Evolutionary conservation across 2,888 invertebrate species (phyloP), one percentile per base, ranked within the genome.

Genomic region (Hoplodrina blanda): DNA sequence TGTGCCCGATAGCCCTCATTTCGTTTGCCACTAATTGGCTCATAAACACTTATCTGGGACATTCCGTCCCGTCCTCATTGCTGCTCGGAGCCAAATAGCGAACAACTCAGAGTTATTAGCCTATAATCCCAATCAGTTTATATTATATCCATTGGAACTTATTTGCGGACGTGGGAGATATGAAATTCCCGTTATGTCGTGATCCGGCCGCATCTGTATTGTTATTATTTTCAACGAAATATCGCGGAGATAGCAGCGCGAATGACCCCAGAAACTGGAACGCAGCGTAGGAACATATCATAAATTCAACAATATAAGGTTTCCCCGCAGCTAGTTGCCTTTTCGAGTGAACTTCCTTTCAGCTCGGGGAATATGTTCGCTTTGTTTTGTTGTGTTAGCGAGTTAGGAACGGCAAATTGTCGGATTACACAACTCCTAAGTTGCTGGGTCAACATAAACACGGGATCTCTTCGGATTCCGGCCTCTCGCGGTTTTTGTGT

Each of bases 311-410:
- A 93, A 92, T 93, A 94, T 93, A 93, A 92, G 93, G 93, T 92
- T 94, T 91, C 91, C 91, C 90, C 91, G 89, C 90, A 91, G 92
- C 92, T 91, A 94, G 94, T 94, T 94, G 93, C 93, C 92, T 93
- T 93, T 94, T 93, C 92, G 91, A 93, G 91, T 91, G 92, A 94
- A 94, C 93, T 95, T 94, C 94, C 94, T 93, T 92, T 91, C 91
- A 90, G 89, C 89, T 87, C 89, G 89, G 93, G 92, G 94, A 94
- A 94, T 93, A 92, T 94, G 94, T 92, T 93, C 92, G 89, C 90
- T 89, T 93, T 94, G 94, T 94, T 94, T 93, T 95, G 95, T 95
- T 95, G 89, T 94, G 93, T 93, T 95, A 94, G 91, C 92, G 92
- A 94, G 94, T 95, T 94, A 93, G 91, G 87, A 91, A 90, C 91